phyloP scores from a whole-genome alignment of 2,888 invertebrate genomes.

The Pheosia gnoma region DNA sequence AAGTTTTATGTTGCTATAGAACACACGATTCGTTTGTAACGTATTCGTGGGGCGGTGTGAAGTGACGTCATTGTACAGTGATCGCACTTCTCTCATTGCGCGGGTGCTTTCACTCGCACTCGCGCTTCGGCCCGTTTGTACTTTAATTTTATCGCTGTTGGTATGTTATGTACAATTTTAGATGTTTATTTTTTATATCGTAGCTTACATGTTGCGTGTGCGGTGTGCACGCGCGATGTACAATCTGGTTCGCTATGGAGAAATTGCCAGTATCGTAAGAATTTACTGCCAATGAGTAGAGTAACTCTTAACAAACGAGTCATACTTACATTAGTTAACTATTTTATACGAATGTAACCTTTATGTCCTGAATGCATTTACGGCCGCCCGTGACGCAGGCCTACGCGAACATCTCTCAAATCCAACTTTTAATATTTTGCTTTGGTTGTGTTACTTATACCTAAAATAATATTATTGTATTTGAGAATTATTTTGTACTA shows the following conservation, averaged over 20 bases:
- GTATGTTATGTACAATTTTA: constrained; percentile 66
- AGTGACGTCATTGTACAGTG: background rate
- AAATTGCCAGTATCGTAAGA: constrained; percentile 63
- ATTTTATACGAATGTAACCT: constrained; percentile 53
- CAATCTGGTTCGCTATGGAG: constrained; percentile 30
- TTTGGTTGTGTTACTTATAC: constrained; percentile 84
- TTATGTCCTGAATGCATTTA: constrained; percentile 74
- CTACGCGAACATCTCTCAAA: constrained; percentile 71
- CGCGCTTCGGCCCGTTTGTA: constrained; percentile 32
- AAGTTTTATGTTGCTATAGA: constrained; percentile 34
- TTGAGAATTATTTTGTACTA: constrained; percentile 83
- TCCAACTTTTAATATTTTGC: constrained; percentile 81
- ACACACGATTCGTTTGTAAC: constrained; percentile 10
- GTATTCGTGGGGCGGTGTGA: background rate
- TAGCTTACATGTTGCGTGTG: constrained; percentile 47
- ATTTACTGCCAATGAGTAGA: constrained; percentile 73
- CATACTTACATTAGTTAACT: constrained; percentile 58
- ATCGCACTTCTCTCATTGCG: background rate
- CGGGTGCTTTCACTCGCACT: background rate
- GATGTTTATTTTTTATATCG: constrained; percentile 71
- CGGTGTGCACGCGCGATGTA: constrained; percentile 26
- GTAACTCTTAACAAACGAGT: constrained; percentile 61
- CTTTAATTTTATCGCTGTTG: constrained; percentile 53
- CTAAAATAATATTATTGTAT: constrained; percentile 76
- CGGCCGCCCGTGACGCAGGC: constrained; percentile 56